phyloP scores from a whole-genome alignment of 2,797 vertebrate species.

The Diceros bicornis region DNA sequence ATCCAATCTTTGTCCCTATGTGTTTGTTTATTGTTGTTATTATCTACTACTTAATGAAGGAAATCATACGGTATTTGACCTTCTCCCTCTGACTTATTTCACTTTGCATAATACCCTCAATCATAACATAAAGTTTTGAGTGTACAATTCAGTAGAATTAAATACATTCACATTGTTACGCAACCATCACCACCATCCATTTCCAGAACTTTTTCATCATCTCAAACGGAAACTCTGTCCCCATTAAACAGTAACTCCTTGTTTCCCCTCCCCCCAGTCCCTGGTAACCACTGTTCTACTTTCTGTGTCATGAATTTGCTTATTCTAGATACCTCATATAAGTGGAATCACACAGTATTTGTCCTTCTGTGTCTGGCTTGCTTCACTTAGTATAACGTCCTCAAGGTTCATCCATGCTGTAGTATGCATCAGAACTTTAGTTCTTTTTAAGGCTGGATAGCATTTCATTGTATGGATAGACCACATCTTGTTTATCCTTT shows the following conservation, averaged over 20 bases:
- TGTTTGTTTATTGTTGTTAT: too few species aligned
- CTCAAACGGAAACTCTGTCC: background rate
- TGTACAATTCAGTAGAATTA: background rate
- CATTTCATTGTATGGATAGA: fast-evolving
- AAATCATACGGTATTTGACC: too few species aligned
- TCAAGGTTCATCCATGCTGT: background rate
- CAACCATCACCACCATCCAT: background rate
- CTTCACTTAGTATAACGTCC: background rate
- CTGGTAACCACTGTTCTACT: background rate
- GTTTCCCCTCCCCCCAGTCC: fast-evolving
- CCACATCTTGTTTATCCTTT: background rate
- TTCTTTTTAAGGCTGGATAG: background rate
- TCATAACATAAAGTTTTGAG: background rate
- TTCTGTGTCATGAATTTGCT: fast-evolving
- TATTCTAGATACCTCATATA: fast-evolving
- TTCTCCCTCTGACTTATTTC: too few species aligned
- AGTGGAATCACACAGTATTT: background rate
- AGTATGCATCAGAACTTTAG: too few species aligned
- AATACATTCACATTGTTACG: fast-evolving
- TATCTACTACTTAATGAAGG: too few species aligned
- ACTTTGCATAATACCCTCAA: too few species aligned
- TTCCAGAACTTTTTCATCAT: background rate
- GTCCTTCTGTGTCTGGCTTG: background rate
- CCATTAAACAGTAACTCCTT: fast-evolving
- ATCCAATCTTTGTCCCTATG: too few species aligned